Base-by-base conservation (phyloP, 2,113 vertebrate species). In the Bubo bubo region DNA sequence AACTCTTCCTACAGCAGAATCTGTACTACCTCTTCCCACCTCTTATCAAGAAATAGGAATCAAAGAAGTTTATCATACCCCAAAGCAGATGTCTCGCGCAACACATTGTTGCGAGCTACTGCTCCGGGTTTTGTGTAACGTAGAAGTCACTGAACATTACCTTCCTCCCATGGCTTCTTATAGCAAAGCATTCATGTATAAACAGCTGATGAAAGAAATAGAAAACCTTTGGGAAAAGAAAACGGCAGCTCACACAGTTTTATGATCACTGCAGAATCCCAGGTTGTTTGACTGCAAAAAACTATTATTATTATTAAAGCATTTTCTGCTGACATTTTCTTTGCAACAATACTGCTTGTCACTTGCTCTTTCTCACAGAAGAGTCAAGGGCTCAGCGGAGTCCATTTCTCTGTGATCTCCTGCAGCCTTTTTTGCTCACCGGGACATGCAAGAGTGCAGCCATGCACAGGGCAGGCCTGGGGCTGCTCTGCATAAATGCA, bases 271-370 rank as follows among this genome's bases (percentile, higher is more conserved):
- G 28, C 55, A 77, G 37, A 66, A 80, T 37, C 45, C 66, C 18
- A 5, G 10, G 10, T 74, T 64, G 19, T 47, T 64, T 63, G 27
- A 30, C 80, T 50, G n/a, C 14, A 53, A 58, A 75, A 52, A 59
- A 5, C 3, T 15, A 8, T 13, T n/a, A 10, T 28, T n/a, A 41
- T 58, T 60, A 28, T 60, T 15, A 8, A 7, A 47, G 26, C 43
- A 32, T 71, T 79, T 91, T 81, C 64, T 71, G 60, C 27, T 62
- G 59, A 71, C 32, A 63, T 85, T 93, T 90, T 72, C 55, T 83
- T 88, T 83, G 50, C n/a, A 53, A 45, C 21, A 14, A 1, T 37
- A 13, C 20, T 59, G 24, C 24, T 86, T 62, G 43, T 30, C 4
- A 1, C 50, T 66, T 62, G n/a, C 30, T 87, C 2, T 67, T 4